phyloP scores from a whole-genome alignment of 2,113 vertebrate species.

The Hippopotamus amphibius region DNA sequence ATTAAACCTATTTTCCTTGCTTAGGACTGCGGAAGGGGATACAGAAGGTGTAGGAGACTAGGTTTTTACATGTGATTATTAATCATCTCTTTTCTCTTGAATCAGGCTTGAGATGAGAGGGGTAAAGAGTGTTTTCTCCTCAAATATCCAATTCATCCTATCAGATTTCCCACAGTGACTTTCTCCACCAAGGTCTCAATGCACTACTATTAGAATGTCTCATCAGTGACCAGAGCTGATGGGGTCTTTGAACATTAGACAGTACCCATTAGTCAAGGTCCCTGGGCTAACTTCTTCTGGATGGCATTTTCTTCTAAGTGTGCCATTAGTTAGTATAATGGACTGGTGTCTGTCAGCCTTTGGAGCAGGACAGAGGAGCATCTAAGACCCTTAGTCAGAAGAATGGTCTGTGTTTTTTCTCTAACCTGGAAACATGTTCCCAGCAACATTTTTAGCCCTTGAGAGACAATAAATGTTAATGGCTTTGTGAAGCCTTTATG shows the following conservation, averaged over 20 bases:
- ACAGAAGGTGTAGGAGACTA: not conserved
- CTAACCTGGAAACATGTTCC: conserved; percentile 75
- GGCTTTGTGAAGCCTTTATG: conserved; percentile 82
- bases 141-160: conserved; percentile 54
- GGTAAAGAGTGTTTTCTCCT: conserved; percentile 45
- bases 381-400: conserved; percentile 75
- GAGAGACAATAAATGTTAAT: conserved; percentile 85
- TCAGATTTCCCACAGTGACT: conserved; percentile 66
- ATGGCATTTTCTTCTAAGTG: conserved; percentile 80
- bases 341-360: conserved; percentile 77
- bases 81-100: conserved; percentile 44
- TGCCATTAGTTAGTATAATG: conserved; percentile 79
- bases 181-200: conserved; percentile 72
- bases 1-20: not conserved
- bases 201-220: conserved; percentile 68
- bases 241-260: conserved; percentile 81
- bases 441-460: conserved; percentile 76
- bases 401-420: conserved; percentile 54
- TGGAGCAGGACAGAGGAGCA: conserved; percentile 47
- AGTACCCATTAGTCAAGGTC: conserved; percentile 81
- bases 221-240: conserved; percentile 77
- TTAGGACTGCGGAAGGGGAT: not conserved
- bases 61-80: conserved; percentile 40
- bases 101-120: conserved; percentile 39
- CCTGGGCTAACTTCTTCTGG: conserved; percentile 71